Conservation (phyloP, 2,797 vertebrate species). For the Phylloscopus collybita region DNA sequence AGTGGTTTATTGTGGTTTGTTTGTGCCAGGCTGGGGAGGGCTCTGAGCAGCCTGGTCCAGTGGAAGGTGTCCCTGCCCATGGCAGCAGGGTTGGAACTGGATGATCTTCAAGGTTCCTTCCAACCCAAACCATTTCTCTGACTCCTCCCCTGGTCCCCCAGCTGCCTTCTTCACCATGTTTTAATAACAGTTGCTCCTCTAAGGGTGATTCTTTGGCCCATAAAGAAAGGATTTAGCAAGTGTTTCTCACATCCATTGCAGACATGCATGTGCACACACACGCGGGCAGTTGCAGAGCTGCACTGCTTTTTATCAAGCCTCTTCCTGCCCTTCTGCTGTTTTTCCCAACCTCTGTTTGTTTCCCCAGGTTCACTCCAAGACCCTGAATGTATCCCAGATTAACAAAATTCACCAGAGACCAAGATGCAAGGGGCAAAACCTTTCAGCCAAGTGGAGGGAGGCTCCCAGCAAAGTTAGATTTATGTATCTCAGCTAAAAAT, state of each 20-base stretch:
- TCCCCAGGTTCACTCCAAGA: not conserved
- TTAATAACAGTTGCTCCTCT: not conserved
- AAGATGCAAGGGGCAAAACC: not conserved
- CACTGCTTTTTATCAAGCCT: not conserved
- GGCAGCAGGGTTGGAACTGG: not conserved
- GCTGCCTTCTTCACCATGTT: not conserved
- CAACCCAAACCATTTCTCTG: not conserved
- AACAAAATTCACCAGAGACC: not conserved
- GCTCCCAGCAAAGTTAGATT: not conserved
- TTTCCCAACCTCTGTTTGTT: not conserved
- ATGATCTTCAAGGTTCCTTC: not conserved
- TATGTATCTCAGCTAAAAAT: not conserved
- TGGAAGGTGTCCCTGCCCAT: not conserved
- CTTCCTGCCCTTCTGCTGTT: not conserved
- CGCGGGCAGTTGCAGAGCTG: not conserved
- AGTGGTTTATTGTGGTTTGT: not conserved
- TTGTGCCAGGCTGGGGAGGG: not conserved
- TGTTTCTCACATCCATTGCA: not conserved
- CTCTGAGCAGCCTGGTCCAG: not conserved
- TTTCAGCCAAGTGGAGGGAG: not conserved
- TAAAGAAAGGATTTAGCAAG: not conserved
- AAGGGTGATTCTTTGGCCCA: not conserved
- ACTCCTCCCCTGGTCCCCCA: not conserved
- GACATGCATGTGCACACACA: rapidly evolving
- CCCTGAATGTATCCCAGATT: not conserved